These are phyloP conservation scores for Bubo bubo DNA, from an alignment of 2,113 vertebrate species.

Conservation along the genomic window DNA sequence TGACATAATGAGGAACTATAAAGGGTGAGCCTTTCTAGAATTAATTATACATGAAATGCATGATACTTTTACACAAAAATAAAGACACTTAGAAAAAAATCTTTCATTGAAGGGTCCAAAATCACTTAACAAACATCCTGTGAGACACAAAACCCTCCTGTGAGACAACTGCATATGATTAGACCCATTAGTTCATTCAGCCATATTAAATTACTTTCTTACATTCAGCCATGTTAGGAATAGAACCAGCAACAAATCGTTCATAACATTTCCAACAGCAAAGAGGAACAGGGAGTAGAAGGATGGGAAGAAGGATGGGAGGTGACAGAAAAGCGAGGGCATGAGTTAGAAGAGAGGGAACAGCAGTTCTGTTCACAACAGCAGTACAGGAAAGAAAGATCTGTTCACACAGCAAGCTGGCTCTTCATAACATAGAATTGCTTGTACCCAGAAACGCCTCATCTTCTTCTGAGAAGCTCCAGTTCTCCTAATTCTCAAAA, in stretches of 20 bases:
- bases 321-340: background rate
- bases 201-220: background rate
- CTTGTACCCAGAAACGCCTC: background rate
- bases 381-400: background rate
- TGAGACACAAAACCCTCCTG: background rate
- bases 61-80: background rate
- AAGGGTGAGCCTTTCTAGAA: background rate
- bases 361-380: background rate
- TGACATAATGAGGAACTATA: background rate
- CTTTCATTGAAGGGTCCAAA: background rate
- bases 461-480: background rate
- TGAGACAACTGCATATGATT: background rate
- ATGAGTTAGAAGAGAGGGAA: background rate
- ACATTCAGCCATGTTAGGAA: background rate
- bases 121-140: background rate
- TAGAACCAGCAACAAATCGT: background rate
- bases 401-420: background rate
- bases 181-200: background rate
- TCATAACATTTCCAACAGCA: background rate
- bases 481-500: background rate
- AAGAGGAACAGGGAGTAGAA: accelerated
- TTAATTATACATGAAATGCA: background rate
- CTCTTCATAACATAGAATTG: background rate
- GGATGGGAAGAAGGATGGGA: accelerated
- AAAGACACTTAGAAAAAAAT: background rate